These are phyloP conservation scores for Chiloscyllium plagiosum DNA, from an alignment of 2,113 vertebrate species.

Conservation along the genomic window DNA sequence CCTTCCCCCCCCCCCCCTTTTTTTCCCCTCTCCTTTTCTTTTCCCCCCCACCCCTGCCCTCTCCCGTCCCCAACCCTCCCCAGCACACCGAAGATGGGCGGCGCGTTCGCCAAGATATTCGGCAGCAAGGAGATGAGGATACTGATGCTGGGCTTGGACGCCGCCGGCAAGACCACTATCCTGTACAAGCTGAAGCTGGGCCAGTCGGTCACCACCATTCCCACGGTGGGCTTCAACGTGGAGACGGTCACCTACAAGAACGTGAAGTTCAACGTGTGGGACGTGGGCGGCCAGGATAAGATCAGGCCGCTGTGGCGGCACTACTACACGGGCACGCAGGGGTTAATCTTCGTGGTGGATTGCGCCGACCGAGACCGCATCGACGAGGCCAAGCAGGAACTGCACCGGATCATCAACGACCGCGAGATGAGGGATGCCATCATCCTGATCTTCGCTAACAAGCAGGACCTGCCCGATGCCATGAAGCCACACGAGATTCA, in stretches of 20 bases:
- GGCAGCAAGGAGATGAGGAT: conserved; percentile 40
- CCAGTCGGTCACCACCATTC: conserved; percentile 40
- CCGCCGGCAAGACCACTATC: conserved; percentile 31
- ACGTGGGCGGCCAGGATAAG: conserved; percentile 36
- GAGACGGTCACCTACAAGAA: conserved; percentile 40
- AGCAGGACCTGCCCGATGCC: conserved; percentile 31
- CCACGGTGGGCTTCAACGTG: conserved; percentile 39
- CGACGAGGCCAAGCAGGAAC: conserved; percentile 39
- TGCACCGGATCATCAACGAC: conserved; percentile 40
- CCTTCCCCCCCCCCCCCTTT: background rate
- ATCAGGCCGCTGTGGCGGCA: conserved; percentile 38
- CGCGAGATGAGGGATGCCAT: conserved; percentile 34
- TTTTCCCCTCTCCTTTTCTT: background rate
- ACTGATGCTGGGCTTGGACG: conserved; percentile 39
- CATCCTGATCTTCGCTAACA: conserved; percentile 32
- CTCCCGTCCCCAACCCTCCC: background rate
- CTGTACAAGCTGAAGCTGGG: conserved; percentile 39
- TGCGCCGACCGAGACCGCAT: conserved; percentile 39
- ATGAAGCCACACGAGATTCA: conserved; percentile 36
- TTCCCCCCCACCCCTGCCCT: no score
- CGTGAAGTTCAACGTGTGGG: conserved; percentile 40
- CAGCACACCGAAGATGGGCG: conserved; percentile 28
- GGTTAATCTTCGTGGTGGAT: conserved; percentile 39
- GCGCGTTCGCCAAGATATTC: conserved; percentile 37
- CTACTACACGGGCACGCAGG: conserved; percentile 40